Evolutionary conservation across 1,140 invertebrate genomes (phyloP), one percentile per base, ranked within the genome.

Genomic region (Drosophila ercepeae): DNA sequence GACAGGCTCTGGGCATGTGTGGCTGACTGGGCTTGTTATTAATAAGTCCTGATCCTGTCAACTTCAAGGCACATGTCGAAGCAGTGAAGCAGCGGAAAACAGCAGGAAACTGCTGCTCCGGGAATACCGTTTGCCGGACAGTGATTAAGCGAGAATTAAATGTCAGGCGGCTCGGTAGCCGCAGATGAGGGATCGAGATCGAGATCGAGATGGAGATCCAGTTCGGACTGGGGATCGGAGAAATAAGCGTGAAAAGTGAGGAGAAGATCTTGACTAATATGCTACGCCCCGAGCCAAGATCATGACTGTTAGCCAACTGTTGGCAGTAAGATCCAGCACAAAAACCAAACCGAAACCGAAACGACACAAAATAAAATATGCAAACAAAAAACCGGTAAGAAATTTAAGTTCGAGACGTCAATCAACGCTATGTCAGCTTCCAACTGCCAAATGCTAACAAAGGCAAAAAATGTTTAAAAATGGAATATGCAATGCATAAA

Each of bases 91-190:
- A 14, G 44, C 18, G 48, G 23, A 50, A 19, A 52, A 19, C 60
- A 67, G 64, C 64, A 67, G 64, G 65, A 69, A 69, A 52, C 65
- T 32, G 21, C 21, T 21, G 21, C 21, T 63, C 16, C 74, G 58
- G 75, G 50, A 88, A 68, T 74, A 82, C 82, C 82, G 68, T 86
- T 86, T 11, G 45, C 29, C 29, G 76, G 88, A 90, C 88, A 90
- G 78, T 90, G 88, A 90, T 90, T 90, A 90, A 90, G 88, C 82
- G 82, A 67, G 79, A 90, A 90, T 88, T 90, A 90, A 90, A 88
- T 82, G 86, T 70, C 75, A 79, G 79, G 39, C 73, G 49, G 8
- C 39, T 48, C 42, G 39, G 75, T 69, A 73, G 58, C 69, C 52
- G 36, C 64, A 67, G 64, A 67, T 45, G 61, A 61, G 70, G 70